These are phyloP conservation scores for Myzus persicae DNA, from an alignment of 1,140 invertebrate species.

Conservation along the genomic window DNA sequence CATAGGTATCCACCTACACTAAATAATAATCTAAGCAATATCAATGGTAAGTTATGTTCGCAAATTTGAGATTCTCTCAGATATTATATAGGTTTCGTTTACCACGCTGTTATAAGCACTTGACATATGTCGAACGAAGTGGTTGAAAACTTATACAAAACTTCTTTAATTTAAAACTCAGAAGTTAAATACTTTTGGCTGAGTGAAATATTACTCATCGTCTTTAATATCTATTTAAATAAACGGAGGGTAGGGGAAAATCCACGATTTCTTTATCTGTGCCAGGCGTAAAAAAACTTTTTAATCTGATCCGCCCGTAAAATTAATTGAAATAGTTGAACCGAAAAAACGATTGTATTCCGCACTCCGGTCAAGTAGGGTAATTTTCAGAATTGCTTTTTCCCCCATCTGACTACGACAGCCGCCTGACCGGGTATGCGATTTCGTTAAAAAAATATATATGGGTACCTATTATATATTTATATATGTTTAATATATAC, in stretches of 20 bases:
- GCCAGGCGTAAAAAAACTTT: constrained; percentile 48
- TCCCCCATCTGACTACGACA: constrained; percentile 30
- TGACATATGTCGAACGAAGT: background rate
- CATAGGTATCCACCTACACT: too few species aligned
- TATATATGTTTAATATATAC: too few species aligned
- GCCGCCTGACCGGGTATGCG: constrained; percentile 9
- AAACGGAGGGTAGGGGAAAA: constrained; percentile 13
- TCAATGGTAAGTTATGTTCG: background rate
- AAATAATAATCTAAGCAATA: background rate
- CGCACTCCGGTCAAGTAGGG: constrained; percentile 49
- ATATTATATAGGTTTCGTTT: background rate
- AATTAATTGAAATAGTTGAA: constrained; percentile 58
- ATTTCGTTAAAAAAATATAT: background rate
- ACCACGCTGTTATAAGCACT: background rate
- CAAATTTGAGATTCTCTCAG: background rate
- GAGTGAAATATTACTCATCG: constrained; percentile 17
- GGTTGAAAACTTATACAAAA: background rate
- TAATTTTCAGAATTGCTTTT: constrained; percentile 55
- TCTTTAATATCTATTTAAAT: constrained; percentile 50
- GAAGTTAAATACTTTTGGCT: constrained; percentile 45
- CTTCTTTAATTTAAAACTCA: constrained; percentile 44
- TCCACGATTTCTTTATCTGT: constrained; percentile 50
- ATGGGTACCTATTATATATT: too few species aligned
- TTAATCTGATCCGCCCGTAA: constrained; percentile 53
- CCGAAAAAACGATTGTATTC: constrained; percentile 51